Conservation (phyloP, 2,888 invertebrate species). For the Dromius quadrimaculatus region DNA sequence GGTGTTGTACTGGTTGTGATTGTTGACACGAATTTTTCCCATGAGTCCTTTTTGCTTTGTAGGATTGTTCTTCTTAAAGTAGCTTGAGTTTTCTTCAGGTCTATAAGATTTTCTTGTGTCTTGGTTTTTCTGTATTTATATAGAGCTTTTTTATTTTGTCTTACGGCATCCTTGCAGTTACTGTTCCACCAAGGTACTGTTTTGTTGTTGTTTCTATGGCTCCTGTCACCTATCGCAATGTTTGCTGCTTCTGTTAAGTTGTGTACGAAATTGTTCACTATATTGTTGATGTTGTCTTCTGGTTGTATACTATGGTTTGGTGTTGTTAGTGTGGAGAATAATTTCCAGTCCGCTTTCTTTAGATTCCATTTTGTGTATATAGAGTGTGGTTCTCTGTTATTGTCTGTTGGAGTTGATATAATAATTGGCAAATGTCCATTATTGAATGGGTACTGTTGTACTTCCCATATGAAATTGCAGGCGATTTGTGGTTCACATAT, state of each 20-base stretch:
- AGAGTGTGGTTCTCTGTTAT: neutral
- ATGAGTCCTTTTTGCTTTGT: constrained; percentile 1
- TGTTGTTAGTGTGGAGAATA: neutral
- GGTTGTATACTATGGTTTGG: neutral
- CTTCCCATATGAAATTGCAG: neutral
- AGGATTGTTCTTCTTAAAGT: neutral
- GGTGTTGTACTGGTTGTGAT: neutral
- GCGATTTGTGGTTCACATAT: constrained; percentile 4
- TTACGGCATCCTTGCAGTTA: neutral
- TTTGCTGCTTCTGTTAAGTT: too few species aligned
- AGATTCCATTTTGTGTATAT: neutral
- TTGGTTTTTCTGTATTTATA: neutral
- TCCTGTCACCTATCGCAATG: neutral
- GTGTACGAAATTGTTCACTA: too few species aligned
- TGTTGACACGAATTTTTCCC: neutral
- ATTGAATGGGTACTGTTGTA: neutral
- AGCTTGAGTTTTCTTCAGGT: neutral
- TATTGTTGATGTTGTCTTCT: neutral
- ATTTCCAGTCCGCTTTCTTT: constrained; percentile 4
- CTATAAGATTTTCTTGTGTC: constrained; percentile 5
- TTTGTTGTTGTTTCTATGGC: neutral
- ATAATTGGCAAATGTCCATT: neutral
- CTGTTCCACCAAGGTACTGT: constrained; percentile 1
- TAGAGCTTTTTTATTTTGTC: neutral
- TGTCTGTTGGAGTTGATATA: neutral